Conservation (phyloP, 2,888 invertebrate genomes). For the Chymomyza amoena region DNA sequence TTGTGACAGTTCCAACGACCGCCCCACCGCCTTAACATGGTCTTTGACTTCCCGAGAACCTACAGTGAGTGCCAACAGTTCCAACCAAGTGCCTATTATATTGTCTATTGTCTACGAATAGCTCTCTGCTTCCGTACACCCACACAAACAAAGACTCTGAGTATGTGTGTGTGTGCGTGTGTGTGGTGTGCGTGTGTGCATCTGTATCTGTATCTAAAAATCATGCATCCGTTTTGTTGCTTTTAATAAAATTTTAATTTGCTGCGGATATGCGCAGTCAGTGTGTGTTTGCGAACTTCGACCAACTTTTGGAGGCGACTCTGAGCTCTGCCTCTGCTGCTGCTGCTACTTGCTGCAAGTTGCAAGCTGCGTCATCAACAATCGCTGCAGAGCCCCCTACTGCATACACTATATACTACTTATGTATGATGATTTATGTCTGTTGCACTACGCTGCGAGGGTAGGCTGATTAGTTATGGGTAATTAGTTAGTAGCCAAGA, state of each 20-base stretch:
- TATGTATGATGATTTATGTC: not conserved
- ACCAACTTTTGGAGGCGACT: slow-evolving; percentile 20
- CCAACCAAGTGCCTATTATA: not conserved
- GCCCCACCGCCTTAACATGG: not conserved
- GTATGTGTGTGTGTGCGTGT: slow-evolving; percentile 2
- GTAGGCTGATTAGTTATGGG: no score
- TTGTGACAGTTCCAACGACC: slow-evolving; percentile 27
- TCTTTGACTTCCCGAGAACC: no score
- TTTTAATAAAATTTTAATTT: slow-evolving; percentile 75
- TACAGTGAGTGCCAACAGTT: no score
- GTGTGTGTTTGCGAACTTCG: slow-evolving; percentile 57
- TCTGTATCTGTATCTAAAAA: slow-evolving; percentile 16
- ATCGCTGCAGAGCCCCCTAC: not conserved
- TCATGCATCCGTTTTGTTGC: slow-evolving; percentile 49
- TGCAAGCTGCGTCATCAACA: slow-evolving; percentile 30
- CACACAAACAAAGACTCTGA: not conserved
- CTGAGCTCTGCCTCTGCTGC: not conserved
- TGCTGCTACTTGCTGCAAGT: not conserved
- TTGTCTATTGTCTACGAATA: slow-evolving; percentile 33
- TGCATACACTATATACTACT: not conserved
- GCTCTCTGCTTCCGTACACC: slow-evolving; percentile 6
- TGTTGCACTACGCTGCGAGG: not conserved
- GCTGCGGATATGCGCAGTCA: slow-evolving; percentile 74
- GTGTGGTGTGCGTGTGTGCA: not conserved
- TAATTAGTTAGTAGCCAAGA: no score